Base-by-base conservation (phyloP, 2,888 invertebrate genomes). In the Diadromus collaris region DNA sequence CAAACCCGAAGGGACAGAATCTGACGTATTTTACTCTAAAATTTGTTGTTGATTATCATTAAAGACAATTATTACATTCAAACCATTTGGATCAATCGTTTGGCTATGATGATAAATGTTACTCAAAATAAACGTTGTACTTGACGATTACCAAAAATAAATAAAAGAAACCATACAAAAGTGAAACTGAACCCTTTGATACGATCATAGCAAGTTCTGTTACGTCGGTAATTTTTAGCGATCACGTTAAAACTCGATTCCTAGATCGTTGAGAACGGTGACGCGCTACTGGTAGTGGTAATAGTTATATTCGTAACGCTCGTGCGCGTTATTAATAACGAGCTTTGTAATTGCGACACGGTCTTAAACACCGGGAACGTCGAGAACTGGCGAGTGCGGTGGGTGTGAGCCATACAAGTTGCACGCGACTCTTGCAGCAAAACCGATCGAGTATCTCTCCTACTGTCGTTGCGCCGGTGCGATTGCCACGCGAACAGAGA, bases 271-370 rank as follows among this genome's bases (percentile, higher is more conserved):
- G 34, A 34, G 34, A 60, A 34, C 60, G 60, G 7, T 19, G 19
- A 16, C 19, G 19, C 48, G 16, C 63, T 19, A 27, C 13, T 21
- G 24, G 51, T 7, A 64, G 58, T 29, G 29, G 29, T 65, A 56
- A 48, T 63, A 38, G 51, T 41, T 51, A 63, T 56, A 51, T 60
- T 34, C 51, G 64, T 46, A 71, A 70, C 61, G 61, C 79, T 76
- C 78, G 82, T 70, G 78, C 61, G 78, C 69, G 79, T 81, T 82
- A 81, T 82, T 82, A 82, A 82, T 82, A 81, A 82, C 80, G 81
- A 82, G 81, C 80, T 80, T 80, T 80, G 81, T 82, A 82, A 82
- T 82, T 81, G 82, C 81, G 81, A 82, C 79, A 81, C 80, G 81
- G 80, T 81, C 80, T 82, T 81, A 82, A 82, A 82, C 75, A 81